phyloP scores from a whole-genome alignment of 1,140 invertebrate genomes.

The Saxidomus purpurata region DNA sequence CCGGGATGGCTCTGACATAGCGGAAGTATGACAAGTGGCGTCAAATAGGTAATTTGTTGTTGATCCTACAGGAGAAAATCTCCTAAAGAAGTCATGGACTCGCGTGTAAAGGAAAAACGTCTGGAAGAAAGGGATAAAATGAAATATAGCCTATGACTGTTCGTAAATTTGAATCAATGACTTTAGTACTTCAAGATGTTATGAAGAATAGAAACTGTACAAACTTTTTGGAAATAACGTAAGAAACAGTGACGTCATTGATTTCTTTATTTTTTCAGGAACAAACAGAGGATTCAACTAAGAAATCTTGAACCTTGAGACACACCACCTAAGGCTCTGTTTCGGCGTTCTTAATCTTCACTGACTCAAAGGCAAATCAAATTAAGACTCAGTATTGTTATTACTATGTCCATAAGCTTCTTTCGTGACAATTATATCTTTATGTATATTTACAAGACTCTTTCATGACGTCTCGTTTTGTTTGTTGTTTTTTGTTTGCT shows the following conservation, averaged over 20 bases:
- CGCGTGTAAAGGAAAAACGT: constrained; percentile 1
- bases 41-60: constrained; percentile 70
- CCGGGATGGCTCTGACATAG: constrained; percentile 54
- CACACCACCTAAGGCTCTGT: neutral
- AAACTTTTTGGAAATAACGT: no score
- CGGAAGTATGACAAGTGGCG: constrained; percentile 63
- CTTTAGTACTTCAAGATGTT: neutral
- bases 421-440: no score
- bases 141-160: neutral
- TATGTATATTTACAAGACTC: no score
- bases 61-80: constrained; percentile 38
- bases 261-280: neutral
- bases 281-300: neutral
- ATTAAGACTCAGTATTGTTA: no score
- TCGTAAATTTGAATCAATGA: constrained; percentile 18
- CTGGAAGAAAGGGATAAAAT: constrained; percentile 33
- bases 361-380: no score
- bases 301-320: neutral
- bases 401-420: no score
- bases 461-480: no score
- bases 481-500: no score
- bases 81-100: constrained; percentile 37
- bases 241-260: no score
- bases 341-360: no score
- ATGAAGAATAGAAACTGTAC: no score